A percentile compares a stretch with the other conserved stretches of the same genome.
Conservation (phyloP, 2,888 invertebrate species). For the Oeneis ivallda region DNA sequence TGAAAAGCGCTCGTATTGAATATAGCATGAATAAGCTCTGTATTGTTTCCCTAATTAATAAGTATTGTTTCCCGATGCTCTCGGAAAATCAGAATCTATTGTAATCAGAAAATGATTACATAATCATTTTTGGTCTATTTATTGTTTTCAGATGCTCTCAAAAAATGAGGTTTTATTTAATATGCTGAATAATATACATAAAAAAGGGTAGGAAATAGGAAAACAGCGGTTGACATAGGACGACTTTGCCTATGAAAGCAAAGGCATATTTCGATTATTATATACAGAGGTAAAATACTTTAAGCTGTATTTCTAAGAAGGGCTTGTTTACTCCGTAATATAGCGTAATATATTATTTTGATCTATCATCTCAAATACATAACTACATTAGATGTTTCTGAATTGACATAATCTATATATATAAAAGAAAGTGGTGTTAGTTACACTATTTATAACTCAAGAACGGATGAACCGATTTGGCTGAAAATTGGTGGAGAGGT, state of each 20-base stretch:
- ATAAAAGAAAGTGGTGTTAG: no score
- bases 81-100: background rate
- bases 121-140: background rate
- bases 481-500: no score
- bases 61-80: constrained; percentile 6
- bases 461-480: no score
- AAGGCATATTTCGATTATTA: no score
- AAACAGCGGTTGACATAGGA: background rate
- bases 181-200: background rate
- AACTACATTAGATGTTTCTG: no score
- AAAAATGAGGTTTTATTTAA: background rate
- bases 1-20: constrained; percentile 14
- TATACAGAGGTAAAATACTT: no score
- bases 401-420: no score
- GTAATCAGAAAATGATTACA: background rate
- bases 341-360: no score
- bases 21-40: constrained; percentile 13
- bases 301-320: no score
- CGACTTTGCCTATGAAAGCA: background rate
- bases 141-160: background rate
- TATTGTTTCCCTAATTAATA: constrained; percentile 11
- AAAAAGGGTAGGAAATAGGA: background rate
- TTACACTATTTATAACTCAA: no score
- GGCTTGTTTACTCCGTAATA: no score
- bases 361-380: no score